phyloP scores from a whole-genome alignment of 1,140 invertebrate genomes.

The Globodera rostochiensis region DNA sequence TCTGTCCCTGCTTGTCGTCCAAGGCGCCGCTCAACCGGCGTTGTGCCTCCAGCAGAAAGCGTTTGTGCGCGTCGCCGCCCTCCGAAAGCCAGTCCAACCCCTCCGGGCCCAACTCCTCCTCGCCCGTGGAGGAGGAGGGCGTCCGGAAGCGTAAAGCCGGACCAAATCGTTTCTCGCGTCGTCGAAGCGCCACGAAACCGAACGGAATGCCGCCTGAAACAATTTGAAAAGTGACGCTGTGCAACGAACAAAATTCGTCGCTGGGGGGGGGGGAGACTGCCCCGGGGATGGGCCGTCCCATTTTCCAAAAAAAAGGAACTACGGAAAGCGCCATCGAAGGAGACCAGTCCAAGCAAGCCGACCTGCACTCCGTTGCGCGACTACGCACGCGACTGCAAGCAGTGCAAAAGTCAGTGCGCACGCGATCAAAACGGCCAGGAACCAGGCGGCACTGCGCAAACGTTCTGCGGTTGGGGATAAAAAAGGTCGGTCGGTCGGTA shows the following conservation, averaged over 20 bases:
- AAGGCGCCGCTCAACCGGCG: not conserved
- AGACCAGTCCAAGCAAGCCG: not conserved
- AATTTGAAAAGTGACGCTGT: not conserved
- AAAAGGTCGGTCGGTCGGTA: not conserved
- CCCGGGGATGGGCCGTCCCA: no score
- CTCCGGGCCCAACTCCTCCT: not conserved
- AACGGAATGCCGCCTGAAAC: not conserved
- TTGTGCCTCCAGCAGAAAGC: slow-evolving; percentile 2
- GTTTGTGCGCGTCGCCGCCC: slow-evolving; percentile 6
- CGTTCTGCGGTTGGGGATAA: slow-evolving; percentile 49
- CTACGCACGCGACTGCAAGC: slow-evolving; percentile 50
- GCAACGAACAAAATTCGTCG: not conserved
- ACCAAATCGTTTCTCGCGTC: slow-evolving; percentile 1
- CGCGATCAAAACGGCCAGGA: slow-evolving; percentile 53
- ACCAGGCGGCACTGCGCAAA: slow-evolving; percentile 60
- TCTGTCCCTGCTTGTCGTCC: not conserved
- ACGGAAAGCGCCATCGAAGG: no score
- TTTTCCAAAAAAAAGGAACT: no score
- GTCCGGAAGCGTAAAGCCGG: not conserved
- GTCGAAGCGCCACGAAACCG: not conserved
- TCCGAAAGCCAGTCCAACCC: slow-evolving; percentile 9
- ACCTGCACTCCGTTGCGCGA: slow-evolving; percentile 12
- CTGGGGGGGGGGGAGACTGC: not conserved
- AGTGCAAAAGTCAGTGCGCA: slow-evolving; percentile 53
- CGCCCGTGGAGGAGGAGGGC: not conserved